Evolutionary conservation across 2,113 vertebrate species (phyloP).

Genomic region (Choloepus hoffmanni): DNA sequence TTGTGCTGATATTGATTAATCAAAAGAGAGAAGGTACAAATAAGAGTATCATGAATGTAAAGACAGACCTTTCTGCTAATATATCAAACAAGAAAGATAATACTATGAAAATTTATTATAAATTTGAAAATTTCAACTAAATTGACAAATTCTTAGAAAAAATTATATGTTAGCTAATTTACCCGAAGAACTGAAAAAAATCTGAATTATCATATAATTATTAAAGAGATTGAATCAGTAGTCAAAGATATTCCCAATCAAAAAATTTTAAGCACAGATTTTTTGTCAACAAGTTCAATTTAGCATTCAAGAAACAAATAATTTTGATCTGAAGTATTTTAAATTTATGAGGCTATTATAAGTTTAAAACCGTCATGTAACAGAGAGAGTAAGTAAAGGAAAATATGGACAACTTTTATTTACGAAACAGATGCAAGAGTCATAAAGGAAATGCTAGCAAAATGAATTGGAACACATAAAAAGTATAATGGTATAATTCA

Average conservation of each 20-base stretch:
- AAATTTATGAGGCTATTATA: background rate
- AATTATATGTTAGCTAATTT: background rate
- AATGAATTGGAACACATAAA: background rate
- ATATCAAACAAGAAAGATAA: background rate
- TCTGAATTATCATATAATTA: background rate
- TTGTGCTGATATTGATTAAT: background rate
- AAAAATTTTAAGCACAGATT: background rate
- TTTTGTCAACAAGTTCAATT: background rate
- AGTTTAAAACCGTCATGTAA: background rate
- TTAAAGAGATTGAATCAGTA: background rate
- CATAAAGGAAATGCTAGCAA: background rate
- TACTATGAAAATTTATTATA: slow-evolving; percentile 29
- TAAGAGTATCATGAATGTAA: background rate
- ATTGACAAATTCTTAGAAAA: background rate
- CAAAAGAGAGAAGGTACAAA: background rate
- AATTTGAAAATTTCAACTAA: background rate
- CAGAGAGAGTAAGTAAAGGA: background rate
- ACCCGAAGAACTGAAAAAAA: background rate
- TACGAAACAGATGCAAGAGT: background rate
- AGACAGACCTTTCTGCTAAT: background rate
- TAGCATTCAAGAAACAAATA: background rate
- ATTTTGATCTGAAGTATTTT: background rate
- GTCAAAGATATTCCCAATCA: background rate
- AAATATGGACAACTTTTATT: background rate
- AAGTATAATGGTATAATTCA: background rate